phyloP scores from a whole-genome alignment of 1,140 invertebrate genomes.

The Archivesica marissinica region DNA sequence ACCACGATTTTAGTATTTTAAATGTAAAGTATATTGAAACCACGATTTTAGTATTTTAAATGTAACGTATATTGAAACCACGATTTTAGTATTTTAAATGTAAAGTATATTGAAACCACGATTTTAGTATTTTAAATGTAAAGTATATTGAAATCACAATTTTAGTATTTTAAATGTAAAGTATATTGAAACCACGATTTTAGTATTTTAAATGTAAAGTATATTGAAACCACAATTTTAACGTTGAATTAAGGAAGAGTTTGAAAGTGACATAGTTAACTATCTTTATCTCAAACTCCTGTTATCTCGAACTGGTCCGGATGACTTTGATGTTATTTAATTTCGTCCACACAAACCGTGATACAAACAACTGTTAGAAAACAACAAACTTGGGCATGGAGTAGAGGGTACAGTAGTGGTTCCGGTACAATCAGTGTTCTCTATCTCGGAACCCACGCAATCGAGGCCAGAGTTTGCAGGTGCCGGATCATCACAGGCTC shows the following conservation, averaged over 20 bases:
- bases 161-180: too few relatives aligned
- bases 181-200: too few relatives aligned
- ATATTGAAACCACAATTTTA: not conserved
- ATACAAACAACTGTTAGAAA: not conserved
- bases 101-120: too few relatives aligned
- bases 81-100: too few relatives aligned
- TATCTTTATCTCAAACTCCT: not conserved
- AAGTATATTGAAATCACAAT: too few relatives aligned
- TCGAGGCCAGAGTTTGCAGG: conserved; percentile 20
- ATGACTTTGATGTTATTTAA: not conserved
- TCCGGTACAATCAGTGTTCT: not conserved
- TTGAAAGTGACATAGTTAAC: not conserved
- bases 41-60: too few relatives aligned
- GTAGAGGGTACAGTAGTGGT: not conserved
- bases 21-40: too few relatives aligned
- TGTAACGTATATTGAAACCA: too few relatives aligned
- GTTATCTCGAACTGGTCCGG: not conserved
- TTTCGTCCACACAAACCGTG: not conserved
- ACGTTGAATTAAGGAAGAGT: not conserved
- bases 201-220: not conserved
- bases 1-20: too few relatives aligned
- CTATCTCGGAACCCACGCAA: not conserved
- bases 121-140: too few relatives aligned
- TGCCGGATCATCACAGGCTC: conserved; percentile 16
- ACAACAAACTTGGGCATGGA: not conserved